A percentile compares a stretch with the other conserved stretches of the same genome.
Conservation (phyloP, 2,113 vertebrate species). For the Chaetops frenatus region DNA sequence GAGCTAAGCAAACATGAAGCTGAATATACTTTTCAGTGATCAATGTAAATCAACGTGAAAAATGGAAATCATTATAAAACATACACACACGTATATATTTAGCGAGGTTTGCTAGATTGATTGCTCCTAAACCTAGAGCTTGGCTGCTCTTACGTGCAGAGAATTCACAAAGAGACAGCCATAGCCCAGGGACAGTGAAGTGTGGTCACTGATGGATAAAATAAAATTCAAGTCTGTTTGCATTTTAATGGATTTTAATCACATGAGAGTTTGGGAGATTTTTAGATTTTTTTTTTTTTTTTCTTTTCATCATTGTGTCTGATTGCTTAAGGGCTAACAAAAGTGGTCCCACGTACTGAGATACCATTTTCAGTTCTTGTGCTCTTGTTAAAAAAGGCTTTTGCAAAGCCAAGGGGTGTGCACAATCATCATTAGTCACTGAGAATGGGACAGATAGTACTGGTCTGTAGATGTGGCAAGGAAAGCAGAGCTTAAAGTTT, state of each 20-base stretch:
- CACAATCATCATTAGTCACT: not conserved
- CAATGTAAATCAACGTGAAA: not conserved
- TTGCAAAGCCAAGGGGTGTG: not conserved
- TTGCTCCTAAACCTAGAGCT: conserved; percentile 4
- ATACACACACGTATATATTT: not conserved
- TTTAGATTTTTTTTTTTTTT: not conserved
- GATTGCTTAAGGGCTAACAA: not conserved
- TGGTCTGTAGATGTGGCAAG: not conserved
- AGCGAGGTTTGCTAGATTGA: not conserved
- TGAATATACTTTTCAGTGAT: not conserved
- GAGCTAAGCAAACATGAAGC: conserved; percentile 25
- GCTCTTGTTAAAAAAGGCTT: not conserved
- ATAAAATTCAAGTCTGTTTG: conserved; percentile 36
- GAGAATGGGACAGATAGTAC: not conserved
- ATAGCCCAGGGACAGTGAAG: not conserved
- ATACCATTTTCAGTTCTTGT: not conserved
- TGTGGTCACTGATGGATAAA: conserved; percentile 44
- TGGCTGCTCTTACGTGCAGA: not conserved
- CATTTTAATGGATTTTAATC: conserved; percentile 55
- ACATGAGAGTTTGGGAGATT: not conserved
- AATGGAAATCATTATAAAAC: not conserved
- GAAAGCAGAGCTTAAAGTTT: not conserved
- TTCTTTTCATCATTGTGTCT: not conserved
- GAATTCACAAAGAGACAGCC: conserved; percentile 21
- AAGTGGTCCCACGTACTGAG: not conserved